A percentile compares a stretch with the other conserved stretches of the same genome.
phyloP scores from a whole-genome alignment of 2,113 vertebrate species.

The Columbina picui region DNA sequence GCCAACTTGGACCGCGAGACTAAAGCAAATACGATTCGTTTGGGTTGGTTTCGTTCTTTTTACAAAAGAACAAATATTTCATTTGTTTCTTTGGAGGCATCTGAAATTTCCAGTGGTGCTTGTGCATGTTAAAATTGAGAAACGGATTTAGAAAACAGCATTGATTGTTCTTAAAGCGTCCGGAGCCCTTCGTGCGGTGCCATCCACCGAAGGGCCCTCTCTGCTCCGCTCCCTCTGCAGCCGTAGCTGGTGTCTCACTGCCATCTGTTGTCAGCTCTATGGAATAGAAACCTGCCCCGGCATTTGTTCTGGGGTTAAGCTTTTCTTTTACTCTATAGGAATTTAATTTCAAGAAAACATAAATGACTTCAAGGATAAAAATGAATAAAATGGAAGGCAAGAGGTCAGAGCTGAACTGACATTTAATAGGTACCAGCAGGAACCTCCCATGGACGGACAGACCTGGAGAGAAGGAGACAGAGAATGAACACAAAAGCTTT shows the following conservation, averaged over 20 bases:
- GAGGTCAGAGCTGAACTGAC: not conserved
- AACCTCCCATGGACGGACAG: not conserved
- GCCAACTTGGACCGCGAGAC: not conserved
- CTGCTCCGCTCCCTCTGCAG: not conserved
- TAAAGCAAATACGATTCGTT: not conserved
- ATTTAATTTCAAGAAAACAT: not conserved
- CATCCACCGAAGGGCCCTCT: not conserved
- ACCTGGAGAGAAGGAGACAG: not conserved
- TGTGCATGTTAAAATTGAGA: not conserved
- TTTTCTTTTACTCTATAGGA: not conserved
- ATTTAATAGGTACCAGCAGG: not conserved
- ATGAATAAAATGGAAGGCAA: not conserved
- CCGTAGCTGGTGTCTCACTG: constrained; percentile 39
- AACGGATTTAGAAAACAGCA: not conserved
- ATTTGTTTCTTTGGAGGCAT: not conserved
- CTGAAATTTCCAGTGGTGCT: not conserved
- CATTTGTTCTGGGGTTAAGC: not conserved
- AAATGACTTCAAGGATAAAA: not conserved
- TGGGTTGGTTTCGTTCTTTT: not conserved
- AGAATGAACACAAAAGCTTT: not conserved
- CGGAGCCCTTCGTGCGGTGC: not conserved
- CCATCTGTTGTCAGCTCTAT: constrained; percentile 48
- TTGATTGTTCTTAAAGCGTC: not conserved
- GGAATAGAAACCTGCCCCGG: not conserved
- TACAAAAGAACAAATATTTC: not conserved